Evolutionary conservation across 2,888 invertebrate species (phyloP).

Genomic region (Nemapogon koenigi): DNA sequence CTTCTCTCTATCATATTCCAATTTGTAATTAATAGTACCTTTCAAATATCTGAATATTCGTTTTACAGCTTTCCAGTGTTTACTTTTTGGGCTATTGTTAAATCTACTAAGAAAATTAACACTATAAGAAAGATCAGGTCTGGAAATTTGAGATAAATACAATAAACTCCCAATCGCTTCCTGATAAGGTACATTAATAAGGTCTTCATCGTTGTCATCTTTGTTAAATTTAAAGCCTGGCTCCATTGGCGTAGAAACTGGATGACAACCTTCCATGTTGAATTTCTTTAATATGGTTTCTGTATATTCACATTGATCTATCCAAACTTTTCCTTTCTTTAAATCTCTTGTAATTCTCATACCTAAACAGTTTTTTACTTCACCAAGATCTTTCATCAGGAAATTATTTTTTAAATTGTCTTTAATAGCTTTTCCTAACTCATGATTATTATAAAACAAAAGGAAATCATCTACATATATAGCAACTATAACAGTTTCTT

Average conservation of each 20-base stretch:
- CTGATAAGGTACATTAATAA: slow-evolving; percentile 14
- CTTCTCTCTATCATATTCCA: background rate
- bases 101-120: background rate
- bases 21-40: background rate
- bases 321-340: slow-evolving; percentile 3
- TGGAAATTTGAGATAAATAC: background rate
- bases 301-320: slow-evolving; percentile 17
- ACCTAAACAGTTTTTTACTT: background rate
- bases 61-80: background rate
- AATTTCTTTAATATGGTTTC: background rate
- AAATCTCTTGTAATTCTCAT: background rate
- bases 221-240: slow-evolving; percentile 12
- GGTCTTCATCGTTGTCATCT: slow-evolving; percentile 7
- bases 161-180: slow-evolving; percentile 18
- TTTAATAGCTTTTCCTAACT: background rate
- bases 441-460: background rate
- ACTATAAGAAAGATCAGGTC: slow-evolving; percentile 1
- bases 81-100: background rate
- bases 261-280: slow-evolving; percentile 14
- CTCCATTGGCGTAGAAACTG: slow-evolving; percentile 16
- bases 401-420: background rate
- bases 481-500: background rate
- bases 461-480: background rate
- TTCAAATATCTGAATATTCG: background rate
- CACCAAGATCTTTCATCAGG: background rate